Evolutionary conservation across 2,888 invertebrate species (phyloP), one percentile per base, ranked within the genome.

Genomic region (Noctua janthe): DNA sequence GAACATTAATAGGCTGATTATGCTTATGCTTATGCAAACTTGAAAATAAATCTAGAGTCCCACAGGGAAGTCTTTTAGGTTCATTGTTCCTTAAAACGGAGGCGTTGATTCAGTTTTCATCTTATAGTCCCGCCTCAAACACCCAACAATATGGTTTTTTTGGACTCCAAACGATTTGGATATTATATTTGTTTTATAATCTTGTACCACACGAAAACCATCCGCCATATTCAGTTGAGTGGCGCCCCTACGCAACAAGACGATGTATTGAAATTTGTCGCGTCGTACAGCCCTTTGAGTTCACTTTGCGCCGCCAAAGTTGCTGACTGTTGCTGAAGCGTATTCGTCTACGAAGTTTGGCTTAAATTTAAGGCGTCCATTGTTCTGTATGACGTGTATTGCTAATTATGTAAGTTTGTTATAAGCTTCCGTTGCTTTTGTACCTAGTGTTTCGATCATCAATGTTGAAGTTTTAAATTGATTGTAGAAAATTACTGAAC

Each of bases 201-300:
- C 89, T 92, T 93, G 88, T 23, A 88, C 92, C 92, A 89, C 76
- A 84, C 78, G n/a, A 75, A 81, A 88, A 82, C 87, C 91, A 91
- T 92, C 90, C 92, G 91, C 93, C 92, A 93, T 94, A 93, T 94
- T 93, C 93, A 92, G 91, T 89, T 90, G 92, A 93, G 93, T 93
- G 85, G 92, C 91, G 89, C 90, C 94, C 94, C 94, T 91, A 88
- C 88, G 87, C 88, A 88, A 89, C 86, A 89, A 89, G 91, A 91
- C 92, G 93, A 93, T 49, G 94, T 94, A 96, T 95, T 95, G 95
- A 96, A 96, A 96, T 95, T 96, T 96, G 96, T 96, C 95, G 90
- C 87, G 92, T 92, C 91, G 90, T 88, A 85, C 81, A 90, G 91
- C 90, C 86, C 85, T 90, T 88, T 88, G 86, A 88, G 88, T 90